These are phyloP conservation scores for Conistra vaccinii DNA, from an alignment of 2,888 invertebrate species.

Conservation along the genomic window DNA sequence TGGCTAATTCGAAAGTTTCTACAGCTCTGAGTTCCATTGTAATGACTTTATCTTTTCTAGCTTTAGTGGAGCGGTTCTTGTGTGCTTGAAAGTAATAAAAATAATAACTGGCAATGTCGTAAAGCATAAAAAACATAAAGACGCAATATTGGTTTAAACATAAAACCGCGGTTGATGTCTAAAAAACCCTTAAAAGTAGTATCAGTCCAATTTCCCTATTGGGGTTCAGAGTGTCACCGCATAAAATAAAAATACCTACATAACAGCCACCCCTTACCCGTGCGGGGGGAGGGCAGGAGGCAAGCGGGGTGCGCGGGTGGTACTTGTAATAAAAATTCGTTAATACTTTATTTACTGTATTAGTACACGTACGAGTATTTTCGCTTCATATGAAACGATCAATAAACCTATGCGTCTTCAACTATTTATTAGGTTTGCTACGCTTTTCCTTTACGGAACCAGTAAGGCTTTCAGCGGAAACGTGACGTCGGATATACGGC, in stretches of 20 bases:
- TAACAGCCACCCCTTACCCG: conserved; percentile 81
- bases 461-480: conserved; percentile 52
- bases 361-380: conserved; percentile 69
- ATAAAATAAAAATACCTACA: conserved; percentile 89
- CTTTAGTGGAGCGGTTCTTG: conserved; percentile 2
- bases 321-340: conserved; percentile 84
- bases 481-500: conserved; percentile 51
- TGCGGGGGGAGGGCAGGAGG: conserved; percentile 14
- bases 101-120: conserved; percentile 79
- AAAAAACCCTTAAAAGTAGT: conserved; percentile 89
- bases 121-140: conserved; percentile 83
- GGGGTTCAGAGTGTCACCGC: conserved; percentile 86
- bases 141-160: conserved; percentile 84
- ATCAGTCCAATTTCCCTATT: conserved; percentile 90
- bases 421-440: conserved; percentile 59
- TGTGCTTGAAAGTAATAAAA: conserved; percentile 58
- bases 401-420: conserved; percentile 61
- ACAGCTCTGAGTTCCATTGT: conserved; percentile 2
- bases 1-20: conserved; percentile 16
- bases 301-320: conserved; percentile 64
- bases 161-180: conserved; percentile 86
- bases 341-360: conserved; percentile 86
- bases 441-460: conserved; percentile 50
- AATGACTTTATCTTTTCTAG: conserved; percentile 20
- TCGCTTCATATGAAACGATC: conserved; percentile 60